Conservation (phyloP, 2,888 invertebrate species). For the Coremacera marginata region DNA sequence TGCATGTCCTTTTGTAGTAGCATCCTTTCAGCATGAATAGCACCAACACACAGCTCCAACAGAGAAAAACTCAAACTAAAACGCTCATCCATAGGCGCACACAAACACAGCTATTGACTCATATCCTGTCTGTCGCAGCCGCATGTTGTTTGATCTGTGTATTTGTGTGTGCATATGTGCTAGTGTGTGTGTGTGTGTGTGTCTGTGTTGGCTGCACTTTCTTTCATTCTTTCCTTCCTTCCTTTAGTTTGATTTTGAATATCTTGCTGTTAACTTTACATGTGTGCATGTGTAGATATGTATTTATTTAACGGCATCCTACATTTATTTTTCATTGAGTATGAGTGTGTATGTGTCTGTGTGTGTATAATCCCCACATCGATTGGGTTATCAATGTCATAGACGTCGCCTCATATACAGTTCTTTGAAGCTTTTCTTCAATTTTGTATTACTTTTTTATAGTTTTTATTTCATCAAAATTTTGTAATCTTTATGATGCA, state of each 20-base stretch:
- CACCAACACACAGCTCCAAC: not conserved
- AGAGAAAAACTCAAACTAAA: not conserved
- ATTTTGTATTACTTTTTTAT: too few species aligned
- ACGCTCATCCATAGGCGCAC: not conserved
- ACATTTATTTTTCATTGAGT: too few species aligned
- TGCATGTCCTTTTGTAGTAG: not conserved
- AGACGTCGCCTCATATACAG: not conserved
- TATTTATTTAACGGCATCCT: too few species aligned
- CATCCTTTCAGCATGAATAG: conserved; percentile 24
- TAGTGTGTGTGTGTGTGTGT: not conserved
- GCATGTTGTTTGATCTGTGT: not conserved
- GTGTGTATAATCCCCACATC: not conserved
- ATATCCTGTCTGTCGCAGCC: conserved; percentile 18
- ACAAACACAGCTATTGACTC: not conserved
- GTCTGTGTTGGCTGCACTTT: conserved; percentile 2
- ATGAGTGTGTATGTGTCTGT: not conserved
- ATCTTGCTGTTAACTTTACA: not conserved
- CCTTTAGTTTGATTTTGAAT: not conserved
- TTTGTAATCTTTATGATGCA: too few species aligned
- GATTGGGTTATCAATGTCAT: conserved; percentile 7
- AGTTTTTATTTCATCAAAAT: too few species aligned
- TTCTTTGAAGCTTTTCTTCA: not conserved
- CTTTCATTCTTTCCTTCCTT: not conserved
- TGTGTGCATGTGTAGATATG: not conserved
- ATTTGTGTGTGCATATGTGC: not conserved